Conservation (phyloP, 1,140 invertebrate genomes). For the Epicauta chinensis region DNA sequence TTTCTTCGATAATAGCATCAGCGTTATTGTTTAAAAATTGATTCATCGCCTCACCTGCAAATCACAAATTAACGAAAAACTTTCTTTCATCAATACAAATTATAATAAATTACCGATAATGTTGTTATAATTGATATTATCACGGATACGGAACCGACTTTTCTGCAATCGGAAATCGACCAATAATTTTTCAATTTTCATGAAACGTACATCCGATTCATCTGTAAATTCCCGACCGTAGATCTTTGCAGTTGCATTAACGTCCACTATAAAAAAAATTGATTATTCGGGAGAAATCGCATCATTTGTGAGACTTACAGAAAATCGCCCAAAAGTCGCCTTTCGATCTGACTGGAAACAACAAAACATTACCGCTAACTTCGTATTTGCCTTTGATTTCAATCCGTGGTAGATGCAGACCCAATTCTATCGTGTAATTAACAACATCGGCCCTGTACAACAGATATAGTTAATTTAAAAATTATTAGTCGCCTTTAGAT, state of each 20-base stretch:
- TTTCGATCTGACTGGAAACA: conserved; percentile 67
- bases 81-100: not conserved
- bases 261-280: conserved; percentile 51
- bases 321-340: conserved; percentile 74
- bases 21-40: conserved; percentile 80
- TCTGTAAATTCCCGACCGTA: conserved; percentile 58
- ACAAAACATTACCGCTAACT: conserved; percentile 63
- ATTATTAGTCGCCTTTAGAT: no score
- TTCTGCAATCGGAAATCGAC: conserved; percentile 65
- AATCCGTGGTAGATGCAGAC: conserved; percentile 60
- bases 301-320: conserved; percentile 48
- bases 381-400: conserved; percentile 67
- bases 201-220: conserved; percentile 53
- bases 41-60: conserved; percentile 69
- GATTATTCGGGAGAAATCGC: not conserved
- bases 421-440: conserved; percentile 60
- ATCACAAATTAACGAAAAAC: conserved; percentile 2
- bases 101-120: conserved; percentile 53
- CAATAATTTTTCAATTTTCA: conserved; percentile 59
- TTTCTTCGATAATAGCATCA: conserved; percentile 75
- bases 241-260: conserved; percentile 61
- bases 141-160: conserved; percentile 62
- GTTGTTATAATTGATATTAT: conserved; percentile 65
- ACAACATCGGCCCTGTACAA: conserved; percentile 58
- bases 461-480: no score